phyloP scores from a whole-genome alignment of 1,140 invertebrate genomes.

The Hylyphantes graminicola region DNA sequence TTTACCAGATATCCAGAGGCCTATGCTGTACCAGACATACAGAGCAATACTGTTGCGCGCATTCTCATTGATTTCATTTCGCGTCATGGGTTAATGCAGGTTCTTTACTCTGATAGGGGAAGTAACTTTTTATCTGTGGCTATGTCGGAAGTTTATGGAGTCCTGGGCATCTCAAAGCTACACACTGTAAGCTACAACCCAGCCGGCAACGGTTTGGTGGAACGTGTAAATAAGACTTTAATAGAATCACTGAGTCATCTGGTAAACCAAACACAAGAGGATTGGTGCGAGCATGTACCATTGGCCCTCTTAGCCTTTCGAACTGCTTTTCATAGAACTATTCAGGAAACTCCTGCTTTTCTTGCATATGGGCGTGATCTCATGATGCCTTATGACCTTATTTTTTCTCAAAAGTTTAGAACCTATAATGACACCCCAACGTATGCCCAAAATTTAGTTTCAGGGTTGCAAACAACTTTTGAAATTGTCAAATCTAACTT shows the following conservation, averaged over 20 bases:
- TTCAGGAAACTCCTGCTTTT: not conserved
- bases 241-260: not conserved
- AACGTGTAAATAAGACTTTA: constrained; percentile 31
- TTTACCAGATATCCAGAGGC: not conserved
- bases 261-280: not conserved
- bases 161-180: not conserved
- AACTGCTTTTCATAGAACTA: not conserved
- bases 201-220: constrained; percentile 2
- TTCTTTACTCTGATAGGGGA: not conserved
- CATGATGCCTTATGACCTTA: not conserved
- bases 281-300: constrained; percentile 3
- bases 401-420: not conserved
- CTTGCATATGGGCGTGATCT: not conserved
- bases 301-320: not conserved
- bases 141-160: not conserved
- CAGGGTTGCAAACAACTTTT: not conserved
- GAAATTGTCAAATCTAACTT: not conserved
- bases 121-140: not conserved
- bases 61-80: constrained; percentile 7
- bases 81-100: not conserved
- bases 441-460: not conserved
- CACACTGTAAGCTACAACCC: not conserved
- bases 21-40: not conserved
- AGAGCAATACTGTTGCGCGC: not conserved
- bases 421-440: not conserved